Evolutionary conservation across 2,113 vertebrate species (phyloP), one percentile per base, ranked within the genome.

Genomic region (Otocyon megalotis): DNA sequence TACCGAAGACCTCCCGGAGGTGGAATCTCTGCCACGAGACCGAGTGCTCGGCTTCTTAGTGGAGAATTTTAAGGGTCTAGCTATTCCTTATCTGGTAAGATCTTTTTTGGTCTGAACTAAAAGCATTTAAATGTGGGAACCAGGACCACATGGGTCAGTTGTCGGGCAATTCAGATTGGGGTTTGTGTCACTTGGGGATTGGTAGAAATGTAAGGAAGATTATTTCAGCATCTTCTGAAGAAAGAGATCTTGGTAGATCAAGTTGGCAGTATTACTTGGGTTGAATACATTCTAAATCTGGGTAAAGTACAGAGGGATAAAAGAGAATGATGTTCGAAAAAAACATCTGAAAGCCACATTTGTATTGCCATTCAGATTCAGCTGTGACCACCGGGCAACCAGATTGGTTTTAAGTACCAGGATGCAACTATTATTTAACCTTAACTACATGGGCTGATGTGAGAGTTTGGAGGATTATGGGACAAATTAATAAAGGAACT

Each of bases 1-100:
- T 97, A 99, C 99, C 0, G 99, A 99, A 98, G 99, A 99, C 97
- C 99, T 99, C 43, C 99, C 99, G 0, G 99, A 99, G 98, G 99
- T 99, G 94, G 99, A 99, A 98, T 98, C 98, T 26, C 97, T 99
- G 58, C 99, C 99, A 37, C 98, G 99, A 88, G 98, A 99, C 96
- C 99, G 98, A 93, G 99, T 99, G 94, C 99, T 99, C 53, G 98
- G 97, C 98, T 99, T 99, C 98, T 98, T 99, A 98, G 99, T 99
- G 97, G 99, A 99, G 93, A 99, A 99, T 90, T 99, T 99, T 92
- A 99, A 99, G 98, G 99, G 99, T 96, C 98, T 99, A 82, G 99
- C 99, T 96, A 97, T 99, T 98, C 99, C 99, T 1, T 99, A 99
- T 89, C 98, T 99, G 99, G 99, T 99, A 98, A 99, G 99, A 77